Base-by-base conservation (phyloP, 1,140 invertebrate genomes). In the Drosophila ficusphila region DNA sequence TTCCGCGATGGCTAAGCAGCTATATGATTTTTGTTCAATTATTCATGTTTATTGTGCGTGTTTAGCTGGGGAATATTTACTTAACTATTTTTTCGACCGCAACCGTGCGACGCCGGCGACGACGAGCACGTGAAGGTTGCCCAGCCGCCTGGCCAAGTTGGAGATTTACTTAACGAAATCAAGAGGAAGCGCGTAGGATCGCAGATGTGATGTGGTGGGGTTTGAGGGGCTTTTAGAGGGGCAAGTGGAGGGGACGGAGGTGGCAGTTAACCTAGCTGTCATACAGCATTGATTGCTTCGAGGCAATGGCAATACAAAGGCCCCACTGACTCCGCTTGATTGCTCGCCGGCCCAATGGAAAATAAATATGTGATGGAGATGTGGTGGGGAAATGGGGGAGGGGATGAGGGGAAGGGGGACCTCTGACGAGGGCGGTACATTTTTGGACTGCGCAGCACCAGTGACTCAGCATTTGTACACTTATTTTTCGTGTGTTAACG, bases 101-200 rank as follows among this genome's bases (percentile, higher is more conserved):
- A 5, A 34, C 27, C 46, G 60, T 64, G 6, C 19, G 41, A 62
- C 33, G 69, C 42, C 57, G 34, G 29, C 29, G 23, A 31, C 70
- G 56, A 70, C 47, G 75, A 42, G 75, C 60, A 79, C 79, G 76
- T 86, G 81, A 85, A 85, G 81, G 81, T 85, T 85, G 81, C 81
- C 76, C 76, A 70, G 61, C 65, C 70, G 52, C 53, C 21, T 36
- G 49, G 51, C 53, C 79, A 75, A 60, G 71, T 67, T 64, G 73
- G 65, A 82, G 81, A 86, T 86, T 86, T 86, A 86, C 82, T 86
- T 86, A 86, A 86, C 81, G 82, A 86, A 86, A 88, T 88, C 83
- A 86, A 88, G 77, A 86, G 82, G 82, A 86, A 86, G 82, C 82
- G 81, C 79, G 82, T 88, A 81, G 81, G 62, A 88, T 81, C 81